phyloP scores from a whole-genome alignment of 2,888 invertebrate species.

The Dysmachus trigonus region DNA sequence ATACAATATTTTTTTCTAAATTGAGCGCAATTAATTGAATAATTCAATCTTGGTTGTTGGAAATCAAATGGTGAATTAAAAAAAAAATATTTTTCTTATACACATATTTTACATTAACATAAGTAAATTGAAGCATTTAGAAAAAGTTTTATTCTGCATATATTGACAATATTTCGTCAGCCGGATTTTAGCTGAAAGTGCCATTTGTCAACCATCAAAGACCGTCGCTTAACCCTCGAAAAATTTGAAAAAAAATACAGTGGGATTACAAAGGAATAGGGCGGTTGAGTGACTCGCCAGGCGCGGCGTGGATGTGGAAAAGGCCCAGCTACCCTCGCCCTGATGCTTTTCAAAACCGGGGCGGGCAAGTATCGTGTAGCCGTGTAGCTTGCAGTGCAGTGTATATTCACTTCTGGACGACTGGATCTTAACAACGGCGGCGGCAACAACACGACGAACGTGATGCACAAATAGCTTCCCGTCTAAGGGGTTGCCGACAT shows the following conservation, averaged over 20 bases:
- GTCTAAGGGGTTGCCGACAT: conserved; percentile 28
- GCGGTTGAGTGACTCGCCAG: conserved; percentile 5
- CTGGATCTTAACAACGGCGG: background rate
- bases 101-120: background rate
- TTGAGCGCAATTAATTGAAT: background rate
- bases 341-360: background rate
- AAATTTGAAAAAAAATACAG: background rate
- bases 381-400: background rate
- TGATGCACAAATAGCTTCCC: conserved; percentile 31
- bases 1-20: background rate
- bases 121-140: background rate
- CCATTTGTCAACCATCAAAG: conserved; percentile 37
- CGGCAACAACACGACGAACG: background rate
- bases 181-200: background rate
- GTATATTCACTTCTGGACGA: conserved; percentile 6
- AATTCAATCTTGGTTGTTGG: background rate
- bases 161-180: conserved; percentile 27
- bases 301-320: background rate
- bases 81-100: background rate
- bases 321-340: background rate
- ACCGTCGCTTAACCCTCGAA: conserved; percentile 29
- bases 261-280: conserved; percentile 20
- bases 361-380: no score
- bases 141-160: background rate
- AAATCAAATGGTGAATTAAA: background rate